A percentile compares a stretch with the other conserved stretches of the same genome.
Conservation (phyloP, 2,888 invertebrate species). For the Pristionchus exspectatus region DNA sequence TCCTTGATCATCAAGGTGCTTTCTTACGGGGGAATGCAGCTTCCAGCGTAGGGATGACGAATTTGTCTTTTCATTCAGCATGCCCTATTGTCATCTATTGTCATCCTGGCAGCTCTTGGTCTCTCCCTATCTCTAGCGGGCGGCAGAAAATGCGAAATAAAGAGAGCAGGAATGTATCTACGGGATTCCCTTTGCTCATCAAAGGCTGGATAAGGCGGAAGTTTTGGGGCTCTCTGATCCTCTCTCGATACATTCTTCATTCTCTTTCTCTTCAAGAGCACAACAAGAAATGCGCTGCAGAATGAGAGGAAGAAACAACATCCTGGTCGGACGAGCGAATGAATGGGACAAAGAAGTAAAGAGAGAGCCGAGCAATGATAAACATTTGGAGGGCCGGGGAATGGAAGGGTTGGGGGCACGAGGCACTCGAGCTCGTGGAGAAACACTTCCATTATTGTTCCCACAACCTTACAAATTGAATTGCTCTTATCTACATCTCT, state of each 20-base stretch:
- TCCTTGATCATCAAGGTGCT: neutral
- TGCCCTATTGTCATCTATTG: too few relatives aligned
- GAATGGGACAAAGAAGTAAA: neutral
- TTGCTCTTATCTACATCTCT: too few relatives aligned
- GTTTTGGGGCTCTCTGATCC: neutral
- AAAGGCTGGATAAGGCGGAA: neutral
- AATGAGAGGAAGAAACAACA: neutral
- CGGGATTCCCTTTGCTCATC: neutral
- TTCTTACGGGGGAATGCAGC: neutral
- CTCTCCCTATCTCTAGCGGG: neutral
- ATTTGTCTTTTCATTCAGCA: neutral
- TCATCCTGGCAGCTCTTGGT: too few relatives aligned
- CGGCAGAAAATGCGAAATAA: neutral
- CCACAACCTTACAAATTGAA: too few relatives aligned
- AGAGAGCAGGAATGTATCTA: neutral
- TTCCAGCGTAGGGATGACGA: neutral
- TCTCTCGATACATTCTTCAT: slow-evolving; percentile 20
- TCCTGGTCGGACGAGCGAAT: neutral
- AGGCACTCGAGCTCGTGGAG: too few relatives aligned
- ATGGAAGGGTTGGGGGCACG: too few relatives aligned
- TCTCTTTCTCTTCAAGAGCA: neutral
- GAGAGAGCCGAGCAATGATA: neutral
- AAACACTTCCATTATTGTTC: too few relatives aligned
- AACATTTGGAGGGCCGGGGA: neutral
- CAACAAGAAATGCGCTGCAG: slow-evolving; percentile 21